These are phyloP conservation scores for Melieria crassipennis DNA, from an alignment of 2,888 invertebrate genomes.

Conservation along the genomic window DNA sequence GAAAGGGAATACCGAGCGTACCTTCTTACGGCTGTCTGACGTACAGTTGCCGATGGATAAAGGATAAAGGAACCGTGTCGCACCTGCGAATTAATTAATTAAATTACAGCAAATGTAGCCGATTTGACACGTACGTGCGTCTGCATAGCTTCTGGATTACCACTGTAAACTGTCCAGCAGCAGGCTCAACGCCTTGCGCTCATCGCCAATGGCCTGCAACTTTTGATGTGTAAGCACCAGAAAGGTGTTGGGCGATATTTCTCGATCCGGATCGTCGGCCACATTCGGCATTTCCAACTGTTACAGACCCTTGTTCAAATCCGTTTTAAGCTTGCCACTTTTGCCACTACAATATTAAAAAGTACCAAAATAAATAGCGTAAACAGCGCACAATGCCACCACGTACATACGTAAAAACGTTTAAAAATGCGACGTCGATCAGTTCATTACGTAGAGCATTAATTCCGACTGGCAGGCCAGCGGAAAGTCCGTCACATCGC, in stretches of 20 bases:
- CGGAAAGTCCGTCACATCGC: too few species aligned
- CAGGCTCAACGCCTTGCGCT: slow-evolving; percentile 70
- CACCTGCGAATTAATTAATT: slow-evolving; percentile 46
- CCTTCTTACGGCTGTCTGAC: slow-evolving; percentile 80
- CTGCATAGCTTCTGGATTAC: slow-evolving; percentile 66
- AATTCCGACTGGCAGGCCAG: too few species aligned
- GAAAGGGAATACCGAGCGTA: slow-evolving; percentile 48
- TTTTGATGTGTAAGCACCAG: slow-evolving; percentile 62
- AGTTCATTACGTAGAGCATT: too few species aligned
- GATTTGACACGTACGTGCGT: slow-evolving; percentile 58
- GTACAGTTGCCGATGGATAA: slow-evolving; percentile 78
- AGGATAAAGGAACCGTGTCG: slow-evolving; percentile 62
- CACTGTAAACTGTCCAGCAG: slow-evolving; percentile 70
- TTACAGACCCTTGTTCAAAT: slow-evolving; percentile 71
- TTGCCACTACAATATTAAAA: too few species aligned
- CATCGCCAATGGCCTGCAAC: slow-evolving; percentile 66
- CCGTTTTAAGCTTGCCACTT: slow-evolving; percentile 68
- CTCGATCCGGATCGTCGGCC: slow-evolving; percentile 70
- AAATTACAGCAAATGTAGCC: too few species aligned
- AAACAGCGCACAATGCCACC: too few species aligned
- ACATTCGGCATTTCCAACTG: slow-evolving; percentile 70
- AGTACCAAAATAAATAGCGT: too few species aligned
- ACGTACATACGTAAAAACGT: too few species aligned
- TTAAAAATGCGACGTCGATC: too few species aligned
- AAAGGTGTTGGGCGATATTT: slow-evolving; percentile 55